Conservation (phyloP, 2,888 invertebrate genomes). For the Microchrysa polita region DNA sequence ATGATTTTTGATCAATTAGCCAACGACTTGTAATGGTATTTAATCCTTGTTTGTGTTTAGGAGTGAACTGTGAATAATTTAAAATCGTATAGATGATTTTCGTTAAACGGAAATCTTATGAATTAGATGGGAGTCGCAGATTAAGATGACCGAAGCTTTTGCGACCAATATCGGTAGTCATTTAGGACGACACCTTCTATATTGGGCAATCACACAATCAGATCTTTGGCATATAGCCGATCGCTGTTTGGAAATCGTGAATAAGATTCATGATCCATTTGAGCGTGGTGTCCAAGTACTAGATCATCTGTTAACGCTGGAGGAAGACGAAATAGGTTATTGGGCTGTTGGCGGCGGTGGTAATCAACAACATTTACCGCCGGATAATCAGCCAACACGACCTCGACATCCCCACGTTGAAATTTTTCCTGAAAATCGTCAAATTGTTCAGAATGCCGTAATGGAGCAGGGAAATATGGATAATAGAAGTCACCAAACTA, state of each 20-base stretch:
- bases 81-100: slow-evolving; percentile 1
- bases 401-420: slow-evolving; percentile 49
- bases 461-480: not conserved
- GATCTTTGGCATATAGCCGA: slow-evolving; percentile 71
- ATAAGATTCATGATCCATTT: slow-evolving; percentile 64
- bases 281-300: slow-evolving; percentile 68
- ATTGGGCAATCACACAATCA: slow-evolving; percentile 73
- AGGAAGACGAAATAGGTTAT: slow-evolving; percentile 63
- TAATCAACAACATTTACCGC: slow-evolving; percentile 59
- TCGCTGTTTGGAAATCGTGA: slow-evolving; percentile 69
- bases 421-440: slow-evolving; percentile 54
- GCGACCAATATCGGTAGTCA: slow-evolving; percentile 63
- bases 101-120: not conserved
- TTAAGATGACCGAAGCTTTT: slow-evolving; percentile 64
- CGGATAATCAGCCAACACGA: slow-evolving; percentile 48
- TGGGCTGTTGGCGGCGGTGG: slow-evolving; percentile 59
- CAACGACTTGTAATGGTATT: not conserved
- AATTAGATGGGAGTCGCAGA: not conserved
- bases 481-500: not conserved
- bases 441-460: slow-evolving; percentile 52
- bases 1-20: not conserved
- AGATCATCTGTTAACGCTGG: slow-evolving; percentile 73
- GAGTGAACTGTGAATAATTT: slow-evolving; percentile 30
- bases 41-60: not conserved
- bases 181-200: slow-evolving; percentile 68